phyloP scores from a whole-genome alignment of 2,113 vertebrate genomes.

The Hippocampus zosterae region DNA sequence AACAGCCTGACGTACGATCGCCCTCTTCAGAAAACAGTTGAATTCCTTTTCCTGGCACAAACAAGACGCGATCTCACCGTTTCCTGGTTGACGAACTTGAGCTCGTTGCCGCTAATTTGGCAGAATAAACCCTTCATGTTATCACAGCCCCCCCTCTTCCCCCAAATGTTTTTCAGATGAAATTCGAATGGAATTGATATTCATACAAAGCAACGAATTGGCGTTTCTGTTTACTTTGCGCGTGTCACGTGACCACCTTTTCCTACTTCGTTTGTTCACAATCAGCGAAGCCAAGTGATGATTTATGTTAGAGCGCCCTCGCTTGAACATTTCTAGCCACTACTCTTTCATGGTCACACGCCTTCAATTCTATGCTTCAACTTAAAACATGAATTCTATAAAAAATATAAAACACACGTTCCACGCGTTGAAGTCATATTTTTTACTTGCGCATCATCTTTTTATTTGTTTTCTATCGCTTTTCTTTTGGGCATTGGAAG shows the following conservation, averaged over 20 bases:
- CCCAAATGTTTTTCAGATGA: background rate
- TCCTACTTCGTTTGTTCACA: background rate
- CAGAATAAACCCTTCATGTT: slow-evolving; percentile 63
- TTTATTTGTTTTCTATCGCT: too few species aligned
- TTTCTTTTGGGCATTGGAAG: too few species aligned
- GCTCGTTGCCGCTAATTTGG: slow-evolving; percentile 21
- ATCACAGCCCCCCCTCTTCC: too few species aligned
- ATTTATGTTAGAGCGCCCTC: background rate
- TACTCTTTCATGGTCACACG: background rate
- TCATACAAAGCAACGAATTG: background rate
- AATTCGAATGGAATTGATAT: too few species aligned
- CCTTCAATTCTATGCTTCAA: too few species aligned
- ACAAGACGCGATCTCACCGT: slow-evolving; percentile 40
- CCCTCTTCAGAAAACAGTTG: background rate
- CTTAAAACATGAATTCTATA: too few species aligned
- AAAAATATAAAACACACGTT: too few species aligned
- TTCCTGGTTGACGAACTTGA: slow-evolving; percentile 58
- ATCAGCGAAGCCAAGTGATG: background rate
- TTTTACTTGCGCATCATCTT: too few species aligned
- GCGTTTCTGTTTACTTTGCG: background rate
- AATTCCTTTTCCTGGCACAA: background rate
- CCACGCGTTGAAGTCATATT: too few species aligned
- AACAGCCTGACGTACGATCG: background rate
- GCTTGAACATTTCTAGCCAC: background rate
- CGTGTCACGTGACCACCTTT: background rate